Evolutionary conservation across 2,113 vertebrate species (phyloP).

Genomic region (Archocentrus centrarchus): DNA sequence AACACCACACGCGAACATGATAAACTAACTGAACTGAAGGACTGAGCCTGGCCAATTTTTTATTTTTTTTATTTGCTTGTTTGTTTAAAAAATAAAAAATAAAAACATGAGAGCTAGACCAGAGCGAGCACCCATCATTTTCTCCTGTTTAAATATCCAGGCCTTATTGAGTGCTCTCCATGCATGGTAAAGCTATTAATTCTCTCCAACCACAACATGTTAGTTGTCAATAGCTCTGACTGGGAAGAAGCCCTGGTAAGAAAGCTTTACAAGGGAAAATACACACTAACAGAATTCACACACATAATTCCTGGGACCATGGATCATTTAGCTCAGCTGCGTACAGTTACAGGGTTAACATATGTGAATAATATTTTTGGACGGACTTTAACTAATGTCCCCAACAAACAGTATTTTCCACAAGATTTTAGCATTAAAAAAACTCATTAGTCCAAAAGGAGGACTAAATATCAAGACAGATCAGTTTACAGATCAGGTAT

Average conservation of each 20-base stretch:
- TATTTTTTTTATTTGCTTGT: not conserved
- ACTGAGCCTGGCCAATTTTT: not conserved
- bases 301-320: constrained; percentile 6
- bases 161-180: constrained; percentile 13
- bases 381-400: constrained; percentile 16
- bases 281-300: not conserved
- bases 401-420: not conserved
- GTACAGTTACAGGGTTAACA: not conserved
- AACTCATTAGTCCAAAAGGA: not conserved
- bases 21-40: constrained; percentile 26
- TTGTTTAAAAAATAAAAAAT: not conserved
- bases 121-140: constrained; percentile 6
- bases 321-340: not conserved
- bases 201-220: constrained; percentile 65
- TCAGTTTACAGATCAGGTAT: not conserved
- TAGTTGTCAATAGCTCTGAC: constrained; percentile 55
- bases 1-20: constrained; percentile 41
- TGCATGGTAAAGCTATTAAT: constrained; percentile 61
- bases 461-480: not conserved
- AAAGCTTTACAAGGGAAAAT: constrained; percentile 15
- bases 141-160: constrained; percentile 21
- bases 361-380: not conserved
- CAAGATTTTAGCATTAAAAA: not conserved
- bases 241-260: not conserved
- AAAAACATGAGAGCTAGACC: constrained; percentile 3